These are phyloP conservation scores for Monochamus saltuarius DNA, from an alignment of 1,140 invertebrate species.

Conservation along the genomic window DNA sequence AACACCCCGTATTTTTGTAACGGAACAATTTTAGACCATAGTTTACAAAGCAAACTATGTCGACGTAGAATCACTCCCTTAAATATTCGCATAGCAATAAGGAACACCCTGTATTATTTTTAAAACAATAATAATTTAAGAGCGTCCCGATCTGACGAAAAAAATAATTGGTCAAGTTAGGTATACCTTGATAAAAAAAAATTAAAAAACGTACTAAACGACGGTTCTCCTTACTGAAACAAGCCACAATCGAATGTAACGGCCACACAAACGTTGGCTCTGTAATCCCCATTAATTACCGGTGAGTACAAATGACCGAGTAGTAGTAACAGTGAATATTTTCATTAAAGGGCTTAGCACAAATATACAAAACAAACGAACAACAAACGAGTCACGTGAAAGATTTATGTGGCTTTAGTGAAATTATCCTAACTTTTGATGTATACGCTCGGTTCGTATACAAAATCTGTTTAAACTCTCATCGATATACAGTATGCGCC, in stretches of 20 bases:
- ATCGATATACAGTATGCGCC: too few species aligned
- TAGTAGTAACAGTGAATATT: constrained; percentile 16
- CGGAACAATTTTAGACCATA: too few species aligned
- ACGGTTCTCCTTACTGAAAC: constrained; percentile 2
- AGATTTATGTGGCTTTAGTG: constrained; percentile 19
- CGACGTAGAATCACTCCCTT: too few species aligned
- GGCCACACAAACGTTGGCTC: constrained; percentile 1
- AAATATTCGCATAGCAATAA: too few species aligned
- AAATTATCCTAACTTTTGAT: neutral
- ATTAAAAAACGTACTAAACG: constrained; percentile 9
- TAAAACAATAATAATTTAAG: too few species aligned
- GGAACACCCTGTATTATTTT: too few species aligned
- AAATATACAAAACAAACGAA: constrained; percentile 31
- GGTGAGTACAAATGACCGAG: constrained; percentile 19
- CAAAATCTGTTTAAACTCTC: too few species aligned
- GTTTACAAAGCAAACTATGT: too few species aligned
- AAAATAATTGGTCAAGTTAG: too few species aligned
- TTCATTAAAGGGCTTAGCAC: constrained; percentile 26
- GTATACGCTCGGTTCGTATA: too few species aligned
- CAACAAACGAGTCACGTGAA: constrained; percentile 21
- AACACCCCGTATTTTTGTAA: too few species aligned
- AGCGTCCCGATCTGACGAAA: too few species aligned
- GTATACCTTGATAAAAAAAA: neutral
- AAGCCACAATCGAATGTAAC: neutral
- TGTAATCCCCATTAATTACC: constrained; percentile 29